Evolutionary conservation across 2,797 vertebrate species (phyloP).

Genomic region (Micrastur ruficollis): DNA sequence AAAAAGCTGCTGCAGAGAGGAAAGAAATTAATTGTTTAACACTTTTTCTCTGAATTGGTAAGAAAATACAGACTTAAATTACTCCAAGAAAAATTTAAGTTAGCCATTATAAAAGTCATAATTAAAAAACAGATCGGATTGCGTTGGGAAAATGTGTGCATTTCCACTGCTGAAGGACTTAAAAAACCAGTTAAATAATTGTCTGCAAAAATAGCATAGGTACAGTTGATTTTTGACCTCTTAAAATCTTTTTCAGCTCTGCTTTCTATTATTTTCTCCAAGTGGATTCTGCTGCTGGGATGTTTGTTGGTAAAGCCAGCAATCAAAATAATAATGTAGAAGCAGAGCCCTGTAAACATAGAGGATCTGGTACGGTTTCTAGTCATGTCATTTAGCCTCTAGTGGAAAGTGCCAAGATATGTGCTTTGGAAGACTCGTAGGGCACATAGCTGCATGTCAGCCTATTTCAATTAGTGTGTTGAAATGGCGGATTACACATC

Average conservation of each 20-base stretch:
- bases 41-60: background rate
- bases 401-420: slow-evolving; percentile 52
- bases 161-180: background rate
- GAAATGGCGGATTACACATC: slow-evolving; percentile 45
- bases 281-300: background rate
- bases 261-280: slow-evolving; percentile 18
- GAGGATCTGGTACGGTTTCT: slow-evolving; percentile 9
- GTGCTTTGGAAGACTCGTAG: slow-evolving; percentile 53
- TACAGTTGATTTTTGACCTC: background rate
- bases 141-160: background rate
- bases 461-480: slow-evolving; percentile 61
- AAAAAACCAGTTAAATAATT: background rate
- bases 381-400: slow-evolving; percentile 39
- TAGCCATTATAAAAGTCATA: background rate
- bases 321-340: slow-evolving; percentile 21
- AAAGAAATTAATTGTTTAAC: background rate
- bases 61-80: background rate
- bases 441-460: slow-evolving; percentile 60
- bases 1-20: background rate
- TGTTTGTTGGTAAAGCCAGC: background rate
- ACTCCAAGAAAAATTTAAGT: background rate
- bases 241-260: background rate
- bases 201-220: background rate
- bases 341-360: slow-evolving; percentile 23
- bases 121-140: background rate